These are phyloP conservation scores for Pterocles orientalis DNA, from an alignment of 2,113 vertebrate genomes.

Conservation along the genomic window DNA sequence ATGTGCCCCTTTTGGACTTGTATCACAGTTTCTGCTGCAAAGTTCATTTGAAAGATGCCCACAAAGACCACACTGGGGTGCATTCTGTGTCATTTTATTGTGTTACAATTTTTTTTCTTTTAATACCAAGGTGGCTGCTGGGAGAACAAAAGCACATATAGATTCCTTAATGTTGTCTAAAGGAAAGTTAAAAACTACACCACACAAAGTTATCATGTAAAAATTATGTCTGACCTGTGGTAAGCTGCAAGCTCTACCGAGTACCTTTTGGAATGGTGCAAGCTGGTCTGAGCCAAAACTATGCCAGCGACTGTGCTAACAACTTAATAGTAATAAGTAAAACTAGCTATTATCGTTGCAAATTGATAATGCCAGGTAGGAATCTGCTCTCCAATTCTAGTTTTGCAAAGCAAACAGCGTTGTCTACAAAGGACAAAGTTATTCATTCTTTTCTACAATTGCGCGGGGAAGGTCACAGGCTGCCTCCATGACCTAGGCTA, in stretches of 20 bases:
- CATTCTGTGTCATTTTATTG: background rate
- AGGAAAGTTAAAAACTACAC: background rate
- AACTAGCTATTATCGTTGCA: background rate
- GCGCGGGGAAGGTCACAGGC: background rate
- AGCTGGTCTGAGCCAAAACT: background rate
- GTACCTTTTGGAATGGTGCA: background rate
- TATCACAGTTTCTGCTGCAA: background rate
- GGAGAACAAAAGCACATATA: background rate
- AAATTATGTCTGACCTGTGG: background rate
- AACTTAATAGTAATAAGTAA: background rate
- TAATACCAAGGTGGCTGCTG: background rate
- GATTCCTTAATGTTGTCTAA: background rate
- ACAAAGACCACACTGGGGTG: background rate
- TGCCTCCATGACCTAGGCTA: background rate
- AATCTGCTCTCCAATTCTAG: background rate
- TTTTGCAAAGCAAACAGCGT: background rate
- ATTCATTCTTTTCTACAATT: background rate
- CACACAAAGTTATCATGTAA: background rate
- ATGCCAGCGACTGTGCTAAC: background rate
- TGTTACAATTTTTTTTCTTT: background rate
- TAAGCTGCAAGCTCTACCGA: background rate
- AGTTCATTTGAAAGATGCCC: background rate
- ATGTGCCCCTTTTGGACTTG: background rate
- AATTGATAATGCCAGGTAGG: background rate
- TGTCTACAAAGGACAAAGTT: background rate